Evolutionary conservation across 2,888 invertebrate species (phyloP).

Genomic region (Xanthorhoe spadicearia): DNA sequence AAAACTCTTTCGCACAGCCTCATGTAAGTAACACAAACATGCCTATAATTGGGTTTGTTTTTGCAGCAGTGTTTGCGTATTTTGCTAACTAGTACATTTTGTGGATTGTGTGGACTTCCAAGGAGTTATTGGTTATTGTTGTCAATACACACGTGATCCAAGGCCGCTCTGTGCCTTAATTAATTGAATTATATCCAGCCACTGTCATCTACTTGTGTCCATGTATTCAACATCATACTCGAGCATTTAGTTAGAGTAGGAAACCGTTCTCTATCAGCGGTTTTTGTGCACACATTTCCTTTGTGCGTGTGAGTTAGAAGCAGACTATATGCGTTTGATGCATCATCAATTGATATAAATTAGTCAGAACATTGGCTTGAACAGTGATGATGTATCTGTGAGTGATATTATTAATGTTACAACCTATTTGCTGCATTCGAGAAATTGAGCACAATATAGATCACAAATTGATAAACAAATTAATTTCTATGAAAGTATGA

Average conservation of each 20-base stretch:
- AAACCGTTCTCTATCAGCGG: constrained; percentile 54
- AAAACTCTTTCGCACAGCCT: constrained; percentile 2
- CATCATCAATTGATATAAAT: constrained; percentile 33
- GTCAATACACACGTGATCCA: constrained; percentile 67
- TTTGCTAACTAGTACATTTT: constrained; percentile 45
- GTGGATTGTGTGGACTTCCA: constrained; percentile 52
- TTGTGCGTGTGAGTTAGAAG: constrained; percentile 45
- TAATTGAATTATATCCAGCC: constrained; percentile 50
- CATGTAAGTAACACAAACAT: constrained; percentile 34
- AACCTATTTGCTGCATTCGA: neutral
- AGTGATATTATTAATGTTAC: neutral
- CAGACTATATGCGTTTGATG: constrained; percentile 16
- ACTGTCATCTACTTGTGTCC: constrained; percentile 18
- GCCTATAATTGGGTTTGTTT: constrained; percentile 21
- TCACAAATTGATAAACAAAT: constrained; percentile 1
- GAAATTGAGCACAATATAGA: neutral
- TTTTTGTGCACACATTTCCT: constrained; percentile 48
- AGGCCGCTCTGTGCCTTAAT: constrained; percentile 55
- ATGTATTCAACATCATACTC: constrained; percentile 5
- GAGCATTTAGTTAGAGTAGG: constrained; percentile 58
- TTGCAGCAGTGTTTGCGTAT: constrained; percentile 35
- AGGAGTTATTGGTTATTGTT: constrained; percentile 66
- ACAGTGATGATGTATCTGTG: neutral
- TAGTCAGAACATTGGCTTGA: constrained; percentile 4
- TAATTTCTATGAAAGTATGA: neutral